Evolutionary conservation across 2,113 vertebrate genomes (phyloP).

Genomic region (Onychostoma macrolepis): DNA sequence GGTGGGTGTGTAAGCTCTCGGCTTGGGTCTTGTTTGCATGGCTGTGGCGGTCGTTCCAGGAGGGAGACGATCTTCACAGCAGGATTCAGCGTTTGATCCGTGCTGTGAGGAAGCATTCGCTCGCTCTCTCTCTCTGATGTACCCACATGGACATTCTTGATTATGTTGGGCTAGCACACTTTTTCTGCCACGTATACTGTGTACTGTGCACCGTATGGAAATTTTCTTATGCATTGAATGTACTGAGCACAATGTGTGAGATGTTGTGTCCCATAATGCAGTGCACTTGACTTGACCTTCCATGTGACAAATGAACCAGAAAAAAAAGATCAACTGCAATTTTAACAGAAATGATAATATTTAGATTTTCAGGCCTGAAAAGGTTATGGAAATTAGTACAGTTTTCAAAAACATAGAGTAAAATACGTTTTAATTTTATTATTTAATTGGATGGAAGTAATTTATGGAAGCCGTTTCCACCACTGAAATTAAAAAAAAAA

Average conservation of each 20-base stretch:
- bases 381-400: neutral
- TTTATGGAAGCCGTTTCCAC: too few relatives aligned
- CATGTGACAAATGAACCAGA: neutral
- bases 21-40: slow-evolving; percentile 41
- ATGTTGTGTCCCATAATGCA: neutral
- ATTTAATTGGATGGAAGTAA: too few relatives aligned
- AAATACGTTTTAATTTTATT: too few relatives aligned
- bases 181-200: neutral
- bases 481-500: too few relatives aligned
- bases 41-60: slow-evolving; percentile 26
- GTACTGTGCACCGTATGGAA: neutral
- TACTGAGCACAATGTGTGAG: neutral
- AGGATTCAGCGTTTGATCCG: slow-evolving; percentile 44
- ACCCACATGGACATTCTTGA: neutral
- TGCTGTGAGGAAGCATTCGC: slow-evolving; percentile 45
- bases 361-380: neutral
- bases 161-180: neutral
- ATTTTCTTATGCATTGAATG: neutral
- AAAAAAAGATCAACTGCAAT: too few relatives aligned
- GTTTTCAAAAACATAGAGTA: too few relatives aligned
- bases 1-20: too few relatives aligned
- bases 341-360: too few relatives aligned
- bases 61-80: slow-evolving; percentile 33
- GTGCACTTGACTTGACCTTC: neutral
- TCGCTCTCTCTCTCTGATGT: slow-evolving; percentile 8